Base-by-base conservation (phyloP, 1,140 invertebrate genomes). In the Paraescarpia echinospica region DNA sequence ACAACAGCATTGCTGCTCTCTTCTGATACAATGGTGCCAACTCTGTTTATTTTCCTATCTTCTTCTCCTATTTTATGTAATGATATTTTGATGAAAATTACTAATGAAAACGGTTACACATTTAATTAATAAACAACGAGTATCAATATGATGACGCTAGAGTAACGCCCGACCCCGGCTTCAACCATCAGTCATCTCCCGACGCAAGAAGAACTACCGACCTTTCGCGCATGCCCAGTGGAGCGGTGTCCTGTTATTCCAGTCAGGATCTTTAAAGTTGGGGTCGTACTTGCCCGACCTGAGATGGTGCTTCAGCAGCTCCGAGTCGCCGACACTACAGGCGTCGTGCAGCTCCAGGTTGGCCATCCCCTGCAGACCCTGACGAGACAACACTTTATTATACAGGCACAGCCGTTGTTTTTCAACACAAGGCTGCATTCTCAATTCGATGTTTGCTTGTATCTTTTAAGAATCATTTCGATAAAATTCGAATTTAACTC, bases 151-250 rank as follows among this genome's bases (percentile, higher is more conserved):
- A n/a, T n/a, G n/a, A n/a, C n/a, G n/a, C 91, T 48, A 48, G 9
- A 34, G 48, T 91, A 51, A 18, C 91, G 59, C 91, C 14, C 89
- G 8, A 91, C 33, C 9, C 8, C 12, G 12, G 33, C 33, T 34
- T 34, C 5, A 91, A 91, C 27, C 33, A 34, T 33, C 35, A 48
- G 34, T 48, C n/a, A 33, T 33, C 34, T 91, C 6, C 33, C 31
- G n/a, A 33, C 48, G 33, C 41, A 6, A 2, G 33, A 89, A 33
- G 91, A 88, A 34, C 91, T 89, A 92, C 92, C 9, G 27, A 96
- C 95, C 95, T 95, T 94, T 95, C 33, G 95, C 92, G 88, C 94
- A 94, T n/a, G 95, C 95, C 95, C 95, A 96, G 93, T 96, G 95
- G 1, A 96, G 93, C 14, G 95, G 94, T 33, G 95, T 95, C 59